Base-by-base conservation (phyloP, 2,888 invertebrate genomes). In the Ectobius pallidus region DNA sequence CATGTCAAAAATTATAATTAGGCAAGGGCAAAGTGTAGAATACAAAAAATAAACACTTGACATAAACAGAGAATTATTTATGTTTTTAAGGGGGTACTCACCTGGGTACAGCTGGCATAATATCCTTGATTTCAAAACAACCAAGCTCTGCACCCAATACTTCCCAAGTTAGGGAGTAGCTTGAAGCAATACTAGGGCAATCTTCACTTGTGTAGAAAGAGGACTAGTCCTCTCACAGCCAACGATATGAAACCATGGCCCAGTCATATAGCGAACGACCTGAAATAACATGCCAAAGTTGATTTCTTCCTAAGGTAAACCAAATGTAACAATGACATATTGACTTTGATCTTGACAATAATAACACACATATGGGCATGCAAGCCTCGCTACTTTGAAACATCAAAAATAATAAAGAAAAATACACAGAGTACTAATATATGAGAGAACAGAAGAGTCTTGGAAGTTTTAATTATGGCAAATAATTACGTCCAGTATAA, bases 81-180 rank as follows among this genome's bases (percentile, higher is more conserved):
- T 2, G 22, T 1, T n/a, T 34, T 34, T 7, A 34, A 34, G 11
- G 6, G 27, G 25, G 6, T 30, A 58, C 58, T 25, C 49, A 71
- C 71, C 71, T 71, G 49, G 71, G 71, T 71, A 71, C 71, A 62
- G 71, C 42, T 71, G 71, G 71, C 71, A 71, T 71, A 71, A 62
- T 71, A 71, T 32, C 22, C 63, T 32, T 18, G 20, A 49, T 49
- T 16, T 42, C 18, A 25, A 69, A 70, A 34, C 42, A 42, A 25
- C 42, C 61, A 52, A 70, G 58, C 61, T 70, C 27, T 58, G 70
- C 70, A 70, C 55, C 70, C 58, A 18, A 42, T 44, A 58, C 25
- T 22, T 34, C 69, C 69, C 69, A 69, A 69, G 30, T 39, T 32
- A 25, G 58, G 34, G 70, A 55, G 42, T 42, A 61, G 55, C 42